Evolutionary conservation across 2,888 invertebrate species (phyloP).

Genomic region (Pyrrhia umbra): DNA sequence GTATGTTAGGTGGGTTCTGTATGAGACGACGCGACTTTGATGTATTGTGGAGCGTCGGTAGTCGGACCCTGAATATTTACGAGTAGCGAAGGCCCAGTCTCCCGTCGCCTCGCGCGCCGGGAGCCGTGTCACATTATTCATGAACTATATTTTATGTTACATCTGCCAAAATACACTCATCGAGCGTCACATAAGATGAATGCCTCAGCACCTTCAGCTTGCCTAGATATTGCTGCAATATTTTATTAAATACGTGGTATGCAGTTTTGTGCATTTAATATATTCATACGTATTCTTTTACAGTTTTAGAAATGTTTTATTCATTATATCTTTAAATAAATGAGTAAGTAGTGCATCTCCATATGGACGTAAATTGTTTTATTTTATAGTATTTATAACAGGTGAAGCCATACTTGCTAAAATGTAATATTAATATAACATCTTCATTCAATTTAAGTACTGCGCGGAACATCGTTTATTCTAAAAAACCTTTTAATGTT

Average conservation of each 20-base stretch:
- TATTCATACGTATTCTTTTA: not conserved
- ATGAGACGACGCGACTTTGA: constrained; percentile 81
- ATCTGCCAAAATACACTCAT: constrained; percentile 73
- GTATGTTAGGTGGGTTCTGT: constrained; percentile 64
- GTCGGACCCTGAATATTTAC: constrained; percentile 86
- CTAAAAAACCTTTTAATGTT: constrained; percentile 12
- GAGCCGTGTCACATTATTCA: constrained; percentile 81
- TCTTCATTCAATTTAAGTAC: no score
- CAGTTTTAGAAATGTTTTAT: no score
- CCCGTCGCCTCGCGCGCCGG: constrained; percentile 61
- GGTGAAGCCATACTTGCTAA: constrained; percentile 7
- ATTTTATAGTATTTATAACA: no score
- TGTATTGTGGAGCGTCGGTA: constrained; percentile 79
- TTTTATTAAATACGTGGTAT: constrained; percentile 23
- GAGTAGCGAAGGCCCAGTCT: constrained; percentile 69
- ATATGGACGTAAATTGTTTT: no score
- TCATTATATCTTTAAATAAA: no score
- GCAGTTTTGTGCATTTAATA: constrained; percentile 8
- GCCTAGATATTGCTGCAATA: constrained; percentile 32
- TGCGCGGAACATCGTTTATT: constrained; percentile 14
- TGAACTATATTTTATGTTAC: constrained; percentile 74
- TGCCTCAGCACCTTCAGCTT: constrained; percentile 45
- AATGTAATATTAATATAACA: no score
- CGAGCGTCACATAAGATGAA: constrained; percentile 54
- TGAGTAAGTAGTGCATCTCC: no score